Conservation (phyloP, 2,888 invertebrate genomes). For the Ypsolopha sequella region DNA sequence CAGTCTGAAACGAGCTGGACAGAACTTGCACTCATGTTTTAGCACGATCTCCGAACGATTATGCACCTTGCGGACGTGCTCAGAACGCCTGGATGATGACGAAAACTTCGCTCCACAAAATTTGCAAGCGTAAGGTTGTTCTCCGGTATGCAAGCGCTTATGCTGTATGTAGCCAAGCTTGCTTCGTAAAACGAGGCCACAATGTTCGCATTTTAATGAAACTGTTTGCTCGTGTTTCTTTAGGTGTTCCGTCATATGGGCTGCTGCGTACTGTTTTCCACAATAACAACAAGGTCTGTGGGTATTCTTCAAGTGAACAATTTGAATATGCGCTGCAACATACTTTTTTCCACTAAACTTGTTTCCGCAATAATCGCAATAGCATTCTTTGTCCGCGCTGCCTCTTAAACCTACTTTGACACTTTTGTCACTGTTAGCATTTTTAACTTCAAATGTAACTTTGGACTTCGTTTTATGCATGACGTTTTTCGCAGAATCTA, state of each 20-base stretch:
- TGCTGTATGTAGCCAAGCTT: conserved; percentile 47
- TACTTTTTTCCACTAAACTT: conserved; percentile 46
- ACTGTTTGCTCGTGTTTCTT: conserved; percentile 29
- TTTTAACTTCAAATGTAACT: conserved; percentile 30
- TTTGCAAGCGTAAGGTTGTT: conserved; percentile 41
- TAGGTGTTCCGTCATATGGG: conserved; percentile 48
- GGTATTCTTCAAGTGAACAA: conserved; percentile 48
- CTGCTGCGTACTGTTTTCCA: conserved; percentile 44
- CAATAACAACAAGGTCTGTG: conserved; percentile 47
- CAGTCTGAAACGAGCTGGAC: conserved; percentile 40
- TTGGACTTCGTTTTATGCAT: conserved; percentile 23
- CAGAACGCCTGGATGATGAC: conserved; percentile 47
- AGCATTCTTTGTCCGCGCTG: conserved; percentile 32
- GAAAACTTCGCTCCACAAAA: conserved; percentile 44
- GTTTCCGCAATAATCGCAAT: conserved; percentile 52
- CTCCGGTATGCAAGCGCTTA: conserved; percentile 48
- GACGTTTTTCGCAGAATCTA: conserved; percentile 25
- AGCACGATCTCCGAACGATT: conserved; percentile 20
- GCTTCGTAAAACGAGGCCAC: conserved; percentile 34
- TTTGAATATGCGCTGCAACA: conserved; percentile 50
- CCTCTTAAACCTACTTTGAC: conserved; percentile 42
- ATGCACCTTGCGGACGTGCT: conserved; percentile 40
- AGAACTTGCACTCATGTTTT: conserved; percentile 36
- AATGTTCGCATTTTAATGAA: conserved; percentile 34
- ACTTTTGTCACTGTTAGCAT: conserved; percentile 22